Base-by-base conservation (phyloP, 2,797 vertebrate genomes). In the Peromyscus nudipes region DNA sequence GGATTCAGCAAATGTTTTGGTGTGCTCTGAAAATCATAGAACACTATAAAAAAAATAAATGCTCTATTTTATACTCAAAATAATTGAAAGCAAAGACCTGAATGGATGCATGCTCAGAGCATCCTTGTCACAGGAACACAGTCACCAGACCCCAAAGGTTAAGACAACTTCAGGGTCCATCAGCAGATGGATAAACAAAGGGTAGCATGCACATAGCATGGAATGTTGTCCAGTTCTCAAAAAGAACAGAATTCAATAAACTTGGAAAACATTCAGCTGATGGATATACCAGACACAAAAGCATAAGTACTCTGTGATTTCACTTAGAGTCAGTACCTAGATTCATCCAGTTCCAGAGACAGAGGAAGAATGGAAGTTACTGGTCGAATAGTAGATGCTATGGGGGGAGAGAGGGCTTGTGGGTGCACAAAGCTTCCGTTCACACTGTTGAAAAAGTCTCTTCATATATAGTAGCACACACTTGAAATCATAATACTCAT, bases 241-340 rank as follows among this genome's bases (percentile, higher is more conserved):
- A 94, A 52, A 34, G 6, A 92, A 92, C n/a, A 64, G 62, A 89
- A 92, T 82, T 96, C 65, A 31, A 76, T 46, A 49, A 93, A 37
- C 34, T 40, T 62, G 81, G 37, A 89, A 92, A 86, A 65, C 49
- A 88, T 67, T 67, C 79, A 75, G 64, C 23, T 69, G 76, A 37
- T 49, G 40, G 95, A 86, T 37, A 60, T 13, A 37, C 60, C 29
- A 81, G 65, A 65, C 25, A 37, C 29, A 67, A 79, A 94, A 71
- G 46, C 9, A 23, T 25, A 75, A 67, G 83, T 88, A 62, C 9
- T n/a, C 40, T 17, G 29, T 75, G 21, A 77, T 71, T 69, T 90
- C 52, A 65, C 27, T 65, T 43, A 64, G 2, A 7, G 12, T 9
- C 16, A 34, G 2, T 34, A 87, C 14, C 52, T 62, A 52, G 46